Evolutionary conservation across 2,113 vertebrate species (phyloP), one percentile per base, ranked within the genome.

Genomic region (Lagopus leucura): DNA sequence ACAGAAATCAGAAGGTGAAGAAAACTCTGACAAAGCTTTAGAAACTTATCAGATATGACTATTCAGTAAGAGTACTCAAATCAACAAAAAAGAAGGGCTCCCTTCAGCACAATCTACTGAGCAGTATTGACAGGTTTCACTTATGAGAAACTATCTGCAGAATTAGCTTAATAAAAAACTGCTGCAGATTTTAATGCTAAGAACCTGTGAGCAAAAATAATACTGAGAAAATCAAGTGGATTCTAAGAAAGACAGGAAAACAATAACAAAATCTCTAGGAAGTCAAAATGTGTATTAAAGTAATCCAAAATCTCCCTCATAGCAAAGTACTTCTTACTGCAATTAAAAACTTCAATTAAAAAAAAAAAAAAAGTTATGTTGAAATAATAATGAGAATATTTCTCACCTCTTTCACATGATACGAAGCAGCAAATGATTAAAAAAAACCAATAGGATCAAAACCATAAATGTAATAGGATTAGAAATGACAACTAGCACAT

Each of bases 1-100:
- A 88, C 36, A 57, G 38, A 91, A 94, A 86, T 76, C 54, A 92
- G 61, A 72, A 87, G 80, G 57, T 67, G 78, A 50, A 93, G 66
- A 34, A 92, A 93, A 94, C 38, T 70, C 43, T 82, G 82, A 80
- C 71, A 45, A 92, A 73, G 54, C 69, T 87, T 92, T 70, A 91
- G 91, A 91, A 84, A 72, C 60, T 95, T 47, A 82, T 94, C 94
- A 93, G 85, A 89, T 40, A 67, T 52, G 92, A 78, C 96, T 82
- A 86, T 43, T 95, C 79, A 79, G 47, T 55, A 47, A 69, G 21
- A 8, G 6, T 14, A 21, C 20, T 34, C 64, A 11, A 67, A 64
- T 40, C 63, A 85, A 43, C 11, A 24, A 40, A 54, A 61, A 84
- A 50, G 45, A 74, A 90, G 36, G 36, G 63, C 6, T 19, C 32